Evolutionary conservation across 2,888 invertebrate species (phyloP), one percentile per base, ranked within the genome.

Genomic region (Meiosimyza decipiens): DNA sequence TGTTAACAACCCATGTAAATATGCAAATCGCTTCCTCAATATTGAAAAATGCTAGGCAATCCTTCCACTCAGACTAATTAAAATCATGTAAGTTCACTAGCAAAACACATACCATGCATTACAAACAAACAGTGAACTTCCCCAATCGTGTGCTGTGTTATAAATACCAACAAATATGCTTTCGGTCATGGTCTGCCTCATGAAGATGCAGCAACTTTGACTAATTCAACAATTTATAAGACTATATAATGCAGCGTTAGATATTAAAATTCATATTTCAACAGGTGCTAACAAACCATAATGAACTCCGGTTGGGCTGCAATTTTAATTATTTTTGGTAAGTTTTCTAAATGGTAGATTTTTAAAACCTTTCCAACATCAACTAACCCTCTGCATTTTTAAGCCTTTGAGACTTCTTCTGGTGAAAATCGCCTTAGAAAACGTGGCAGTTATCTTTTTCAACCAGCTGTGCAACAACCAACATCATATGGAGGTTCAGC

Each of bases 371-470:
- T 2, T 16, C 3, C 3, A 47, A 1, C 11, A 67, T 12, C 47
- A 40, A 11, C 7, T 57, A 16, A 12, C 47, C 57, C 28, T 12
- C 55, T n/a, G 7, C 40, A 18, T 33, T 52, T 33, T 52, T 40
- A 40, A 70, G 63, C 52, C n/a, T 28, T 70, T 1, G 69, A 62
- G 40, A 33, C 60, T 3, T 54, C 63, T 54, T 63, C 62, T 6
- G 15, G 52, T 40, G 70, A 70, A 15, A 52, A 79, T 28, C 79
- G 83, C 28, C 77, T 83, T n/a, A 79, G 82, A 74, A 85, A 85
- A 68, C 80, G 85, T 40, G 81, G 82, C 77, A 84, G 85, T 47
- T 83, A 82, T 72, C 82, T 80, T 57, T 84, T 80, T 75, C 76
- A 80, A 71, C 75, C 77, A 47, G 71, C 74, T 12, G 77, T 71